Evolutionary conservation across 2,797 vertebrate genomes (phyloP), one percentile per base, ranked within the genome.

Genomic region (Vipera ursinii): DNA sequence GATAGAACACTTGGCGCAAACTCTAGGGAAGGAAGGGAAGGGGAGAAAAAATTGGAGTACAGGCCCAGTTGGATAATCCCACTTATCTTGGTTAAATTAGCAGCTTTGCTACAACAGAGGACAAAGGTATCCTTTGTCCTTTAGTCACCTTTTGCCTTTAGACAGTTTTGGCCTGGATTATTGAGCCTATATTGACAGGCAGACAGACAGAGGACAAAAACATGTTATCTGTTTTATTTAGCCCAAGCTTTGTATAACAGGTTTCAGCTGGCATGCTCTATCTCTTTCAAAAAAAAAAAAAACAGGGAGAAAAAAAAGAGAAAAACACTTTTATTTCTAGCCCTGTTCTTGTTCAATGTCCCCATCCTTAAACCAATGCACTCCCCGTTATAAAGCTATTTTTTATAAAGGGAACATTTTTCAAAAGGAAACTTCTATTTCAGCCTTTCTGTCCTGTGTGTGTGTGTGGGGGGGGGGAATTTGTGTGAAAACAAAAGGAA

Each of bases 1-100:
- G 96, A 86, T 98, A 98, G 96, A 99, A 99, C 61, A 99, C 95
- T 22, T 94, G 96, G 0, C 96, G 89, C 57, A 99, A 96, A 20
- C 97, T 97, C 99, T 99, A 95, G 9, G 61, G 96, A 97, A 69
- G 56, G 28, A 86, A 4, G 17, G 10, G 17, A 12, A n/a, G 38
- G 90, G 3, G 90, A 17, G 55, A 7, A 86, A 28, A 87, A 3
- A 15, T 22, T 24, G 89, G 3, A n/a, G 17, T 8, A 3, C 55
- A 2, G 59, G 12, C n/a, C n/a, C 32, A 48, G 55, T 6, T 86
- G 61, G 17, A 14, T 6, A 61, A 20, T 8, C 0, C 22, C 32
- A 6, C 2, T 26, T 32, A 44, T n/a, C n/a, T 63, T 12, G 5
- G 6, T 60, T 65, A 7, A 55, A 44, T 59, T 51, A 38, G 59